Percentiles rank a stretch among this genome's conserved stretches.
Conservation (phyloP, 2,113 vertebrate species). For the Tupaia chinensis region DNA sequence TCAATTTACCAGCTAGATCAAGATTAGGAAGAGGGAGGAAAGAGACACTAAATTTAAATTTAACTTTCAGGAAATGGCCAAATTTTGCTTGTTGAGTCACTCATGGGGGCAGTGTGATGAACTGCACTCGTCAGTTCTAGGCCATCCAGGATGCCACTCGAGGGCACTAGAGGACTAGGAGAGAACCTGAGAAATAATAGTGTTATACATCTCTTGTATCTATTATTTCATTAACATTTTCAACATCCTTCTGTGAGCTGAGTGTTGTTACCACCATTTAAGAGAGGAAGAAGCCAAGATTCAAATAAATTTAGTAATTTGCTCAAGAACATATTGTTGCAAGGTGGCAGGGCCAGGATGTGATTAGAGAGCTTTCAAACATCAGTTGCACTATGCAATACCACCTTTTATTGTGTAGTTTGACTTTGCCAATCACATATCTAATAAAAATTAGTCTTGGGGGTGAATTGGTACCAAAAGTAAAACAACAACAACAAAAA, state of each 20-base stretch:
- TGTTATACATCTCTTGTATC: neutral
- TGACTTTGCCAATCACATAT: neutral
- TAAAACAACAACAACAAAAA: neutral
- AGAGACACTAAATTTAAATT: neutral
- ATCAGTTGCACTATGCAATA: too few species aligned
- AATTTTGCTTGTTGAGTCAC: neutral
- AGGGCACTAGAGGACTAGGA: constrained; percentile 27
- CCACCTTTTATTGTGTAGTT: neutral
- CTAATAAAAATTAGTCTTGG: neutral
- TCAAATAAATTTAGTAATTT: neutral
- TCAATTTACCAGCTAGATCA: neutral
- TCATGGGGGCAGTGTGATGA: neutral
- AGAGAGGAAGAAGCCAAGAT: neutral
- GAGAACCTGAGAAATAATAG: neutral
- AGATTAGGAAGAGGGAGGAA: neutral
- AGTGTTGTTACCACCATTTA: neutral
- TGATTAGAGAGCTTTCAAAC: neutral
- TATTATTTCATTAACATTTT: neutral
- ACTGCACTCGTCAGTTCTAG: neutral
- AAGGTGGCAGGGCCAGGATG: neutral
- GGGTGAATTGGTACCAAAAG: neutral
- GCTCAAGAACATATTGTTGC: neutral
- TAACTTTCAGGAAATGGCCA: neutral
- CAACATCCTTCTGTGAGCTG: neutral
- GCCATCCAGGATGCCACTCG: neutral